Percentiles rank a stretch among this genome's conserved stretches.
These are phyloP conservation scores for Eledone cirrhosa DNA, from an alignment of 2,888 invertebrate species.

Conservation along the genomic window DNA sequence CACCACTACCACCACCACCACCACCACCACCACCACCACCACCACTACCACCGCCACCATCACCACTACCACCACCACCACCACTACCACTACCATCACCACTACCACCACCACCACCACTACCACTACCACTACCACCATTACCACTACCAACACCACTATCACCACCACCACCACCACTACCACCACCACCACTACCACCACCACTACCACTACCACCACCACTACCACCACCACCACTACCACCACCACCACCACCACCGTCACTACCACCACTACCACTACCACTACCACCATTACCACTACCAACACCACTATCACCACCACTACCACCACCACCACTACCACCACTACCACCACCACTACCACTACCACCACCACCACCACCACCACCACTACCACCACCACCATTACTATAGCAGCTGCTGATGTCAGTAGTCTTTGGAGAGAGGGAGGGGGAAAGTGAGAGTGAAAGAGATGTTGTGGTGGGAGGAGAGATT, in stretches of 20 bases:
- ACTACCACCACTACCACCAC: neutral
- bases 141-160: too few species aligned
- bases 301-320: too few species aligned
- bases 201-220: neutral
- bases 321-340: neutral
- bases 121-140: neutral
- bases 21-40: neutral
- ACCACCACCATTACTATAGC: too few species aligned
- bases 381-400: constrained; percentile 1
- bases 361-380: too few species aligned
- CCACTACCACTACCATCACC: neutral
- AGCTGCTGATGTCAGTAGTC: too few species aligned
- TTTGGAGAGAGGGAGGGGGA: too few species aligned
- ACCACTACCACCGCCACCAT: neutral
- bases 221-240: neutral
- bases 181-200: neutral
- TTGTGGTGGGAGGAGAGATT: too few species aligned
- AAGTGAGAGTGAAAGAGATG: too few species aligned
- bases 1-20: neutral
- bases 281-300: neutral
- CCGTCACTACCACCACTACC: constrained; percentile 6
- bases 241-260: neutral
- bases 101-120: neutral
- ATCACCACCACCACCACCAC: constrained; percentile 9
- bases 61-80: constrained; percentile 10